Base-by-base conservation (phyloP, 2,797 vertebrate species). In the Bovichtus variegatus region DNA sequence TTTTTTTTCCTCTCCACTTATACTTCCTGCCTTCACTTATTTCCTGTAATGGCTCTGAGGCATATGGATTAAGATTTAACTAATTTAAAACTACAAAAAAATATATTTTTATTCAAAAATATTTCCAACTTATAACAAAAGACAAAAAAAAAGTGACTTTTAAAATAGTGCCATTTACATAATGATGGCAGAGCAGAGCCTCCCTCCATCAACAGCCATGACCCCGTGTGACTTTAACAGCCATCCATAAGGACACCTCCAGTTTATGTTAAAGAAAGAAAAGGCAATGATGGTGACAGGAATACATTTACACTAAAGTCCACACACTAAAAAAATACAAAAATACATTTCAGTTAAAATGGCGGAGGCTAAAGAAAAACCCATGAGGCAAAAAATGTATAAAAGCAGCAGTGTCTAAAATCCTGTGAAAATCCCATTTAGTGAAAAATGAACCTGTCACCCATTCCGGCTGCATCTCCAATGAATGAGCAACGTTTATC, bases 301-400 rank as follows among this genome's bases (percentile, higher is more conserved):
- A 51, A 23, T 16, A 74, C 70, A 81, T 87, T 80, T 83, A 83
- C 65, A 19, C 61, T 54, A 57, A 60, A 51, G 27, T 74, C 44
- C 57, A 78, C 72, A 83, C 51, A 66, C 60, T 18, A 29, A 40
- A 63, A 10, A 78, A 6, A 34, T 34, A 31, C 31, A n/a, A 80
- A 92, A 88, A 85, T 55, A 84, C 83, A 88, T 91, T 92, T 91
- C 76, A 85, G 80, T 84, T 92, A 95, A 95, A 94, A 95, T 95
- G 94, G 94, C 93, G 94, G 91, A 93, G 89, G 84, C 19, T 18
- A 34, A 67, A 55, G 29, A 9, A 53, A 88, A 86, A 83, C 63
- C 80, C 71, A 85, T 78, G 49, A 89, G 73, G 64, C 74, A 72
- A 83, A 78, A 31, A 80, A 84, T 82, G 65, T 75, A 78, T 67